Conservation (phyloP, 1,140 invertebrate species). For the Hesperophylax magnus region DNA sequence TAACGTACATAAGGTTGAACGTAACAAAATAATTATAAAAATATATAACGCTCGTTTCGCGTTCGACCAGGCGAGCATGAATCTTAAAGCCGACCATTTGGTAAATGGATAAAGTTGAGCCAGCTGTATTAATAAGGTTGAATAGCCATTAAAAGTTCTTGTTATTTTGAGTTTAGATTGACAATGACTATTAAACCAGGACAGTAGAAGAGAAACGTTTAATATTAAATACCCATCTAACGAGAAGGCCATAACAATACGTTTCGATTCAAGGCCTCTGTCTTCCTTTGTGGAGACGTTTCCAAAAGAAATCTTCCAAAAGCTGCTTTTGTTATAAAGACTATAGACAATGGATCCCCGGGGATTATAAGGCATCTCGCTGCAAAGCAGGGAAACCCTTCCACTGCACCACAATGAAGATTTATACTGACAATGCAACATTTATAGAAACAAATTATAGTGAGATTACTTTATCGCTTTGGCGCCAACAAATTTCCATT, state of each 20-base stretch:
- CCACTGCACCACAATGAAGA: constrained; percentile 26
- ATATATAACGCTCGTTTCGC: no score
- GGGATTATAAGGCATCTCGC: not conserved
- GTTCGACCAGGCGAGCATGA: no score
- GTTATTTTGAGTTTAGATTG: no score
- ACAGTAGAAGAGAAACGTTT: no score
- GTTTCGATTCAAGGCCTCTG: not conserved
- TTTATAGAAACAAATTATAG: constrained; percentile 21
- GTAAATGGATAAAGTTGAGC: no score
- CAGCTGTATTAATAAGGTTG: no score
- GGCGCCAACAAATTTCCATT: not conserved
- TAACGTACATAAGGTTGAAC: no score
- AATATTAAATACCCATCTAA: no score
- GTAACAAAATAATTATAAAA: no score
- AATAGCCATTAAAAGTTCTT: no score
- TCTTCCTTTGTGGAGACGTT: constrained; percentile 18
- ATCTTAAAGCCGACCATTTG: no score
- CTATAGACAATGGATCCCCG: constrained; percentile 22
- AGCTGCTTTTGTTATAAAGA: constrained; percentile 14
- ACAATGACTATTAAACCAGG: no score
- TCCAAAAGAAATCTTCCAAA: not conserved
- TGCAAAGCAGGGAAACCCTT: not conserved
- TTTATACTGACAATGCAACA: constrained; percentile 9
- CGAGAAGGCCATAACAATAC: constrained; percentile 16
- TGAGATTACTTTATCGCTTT: not conserved